Base-by-base conservation (phyloP, 2,113 vertebrate species). In the Alouatta palliata region DNA sequence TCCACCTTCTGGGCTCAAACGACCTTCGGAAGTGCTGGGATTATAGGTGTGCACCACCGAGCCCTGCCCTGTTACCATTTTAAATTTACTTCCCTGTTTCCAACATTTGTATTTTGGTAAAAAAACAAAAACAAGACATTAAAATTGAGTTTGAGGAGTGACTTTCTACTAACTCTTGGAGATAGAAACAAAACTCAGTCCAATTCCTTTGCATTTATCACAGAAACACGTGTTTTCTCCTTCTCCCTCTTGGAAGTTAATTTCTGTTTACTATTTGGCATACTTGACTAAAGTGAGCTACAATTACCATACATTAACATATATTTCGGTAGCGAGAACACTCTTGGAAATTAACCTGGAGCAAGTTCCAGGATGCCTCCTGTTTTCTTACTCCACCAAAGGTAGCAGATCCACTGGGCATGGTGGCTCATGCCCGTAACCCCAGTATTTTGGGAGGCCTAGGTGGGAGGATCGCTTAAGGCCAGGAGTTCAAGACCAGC, bases 271-370 rank as follows among this genome's bases (percentile, higher is more conserved):
- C 85, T 87, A 11, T 90, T 56, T 35, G 49, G 81, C 23, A 1
- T 8, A 58, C 93, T 91, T 70, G 64, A 95, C 70, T 56, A 20
- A 85, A 92, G 91, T 64, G 81, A 90, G 88, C 77, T 94, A 19
- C n/a, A n/a, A 58, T 95, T 49, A 82, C 71, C 91, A 32, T 80
- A 25, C n/a, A 81, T 77, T 91, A 96, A 54, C 73, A 90, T 45
- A 66, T 20, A 86, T 85, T 94, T 96, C 89, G 47, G 4, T 76
- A 85, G 90, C 68, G 64, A 81, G 49, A 82, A 19, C 56, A n/a
- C 19, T 40, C 58, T 37, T 35, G 68, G 86, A 95, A 82, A 58
- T 83, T 54, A 79, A 49, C 75, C 47, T 76, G 49, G 77, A 32
- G 10, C 37, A 14, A 54, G 52, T 32, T 61, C 91, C 68, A 4